Evolutionary conservation across 2,888 invertebrate species (phyloP), one percentile per base, ranked within the genome.

Genomic region (Diaprepes abbreviatus): DNA sequence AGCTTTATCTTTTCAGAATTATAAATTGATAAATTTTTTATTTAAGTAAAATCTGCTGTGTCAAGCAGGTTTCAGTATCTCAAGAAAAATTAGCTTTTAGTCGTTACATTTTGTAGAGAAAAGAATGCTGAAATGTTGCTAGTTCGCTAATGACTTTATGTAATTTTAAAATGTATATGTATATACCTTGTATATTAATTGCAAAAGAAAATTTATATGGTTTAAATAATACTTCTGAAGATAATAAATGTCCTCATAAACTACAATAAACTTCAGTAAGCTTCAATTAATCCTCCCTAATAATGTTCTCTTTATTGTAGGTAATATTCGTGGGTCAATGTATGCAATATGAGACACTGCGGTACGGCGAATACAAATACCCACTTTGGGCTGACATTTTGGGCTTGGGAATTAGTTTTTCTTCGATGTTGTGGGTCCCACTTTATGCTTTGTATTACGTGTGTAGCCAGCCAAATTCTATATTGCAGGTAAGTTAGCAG

Each of bases 371-470:
- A 38, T 89, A 89, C 76, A 82, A 85, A 33, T 90, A 89, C 79
- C 90, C 90, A 1, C 77, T 81, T 64, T 90, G 90, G 89, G 89
- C 90, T 0, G 87, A 89, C 77, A 80, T 85, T 38, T 78, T 90
- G 31, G 90, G 90, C n/a, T 85, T 89, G 74, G 82, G 84, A 38
- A 83, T 91, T 62, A 90, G 89, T 73, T 83, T 88, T 31, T 85
- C 88, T 2, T 91, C 91, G 2, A 91, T 91, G 89, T 80, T 90
- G 21, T 90, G 89, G 87, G 86, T 91, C 70, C 90, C 91, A 6
- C 82, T 82, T 10, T 91, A 90, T 74, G 89, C 88, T 2, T 75
- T 89, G 66, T 90, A 89, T 78, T 90, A 89, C 76, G 78, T 90
- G 1, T 74, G 87, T 16, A 81, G 82, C 1, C 83, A 85, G 40